Percentiles rank a stretch among this genome's conserved stretches.
phyloP scores from a whole-genome alignment of 2,113 vertebrate genomes.

The Dasyurus viverrinus region DNA sequence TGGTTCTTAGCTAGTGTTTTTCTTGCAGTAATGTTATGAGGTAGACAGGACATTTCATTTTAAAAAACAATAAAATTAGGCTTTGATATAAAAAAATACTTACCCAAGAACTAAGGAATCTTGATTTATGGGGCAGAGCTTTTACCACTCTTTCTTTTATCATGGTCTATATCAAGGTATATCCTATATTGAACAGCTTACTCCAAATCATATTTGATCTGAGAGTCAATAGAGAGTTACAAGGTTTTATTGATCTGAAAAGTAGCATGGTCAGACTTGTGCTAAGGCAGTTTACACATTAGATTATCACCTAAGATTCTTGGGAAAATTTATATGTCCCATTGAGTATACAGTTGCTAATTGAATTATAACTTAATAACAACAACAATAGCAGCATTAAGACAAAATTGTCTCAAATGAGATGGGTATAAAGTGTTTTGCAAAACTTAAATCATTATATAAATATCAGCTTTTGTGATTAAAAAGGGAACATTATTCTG shows the following conservation, averaged over 20 bases:
- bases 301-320: background rate
- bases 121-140: background rate
- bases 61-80: background rate
- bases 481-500: conserved; percentile 14
- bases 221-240: background rate
- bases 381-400: background rate
- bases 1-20: background rate
- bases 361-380: background rate
- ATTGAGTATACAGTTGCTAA: background rate
- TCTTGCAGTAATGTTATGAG: background rate
- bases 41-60: background rate
- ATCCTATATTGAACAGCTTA: background rate
- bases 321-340: background rate
- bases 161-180: background rate
- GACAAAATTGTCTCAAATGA: background rate
- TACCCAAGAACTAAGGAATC: background rate
- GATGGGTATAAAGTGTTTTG: background rate
- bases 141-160: background rate
- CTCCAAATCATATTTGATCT: background rate
- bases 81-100: background rate
- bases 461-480: conserved; percentile 5
- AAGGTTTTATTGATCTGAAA: background rate
- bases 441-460: background rate
- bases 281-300: background rate
- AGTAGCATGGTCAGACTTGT: background rate